phyloP scores from a whole-genome alignment of 2,888 invertebrate species.

The Tryphoninae sp. region DNA sequence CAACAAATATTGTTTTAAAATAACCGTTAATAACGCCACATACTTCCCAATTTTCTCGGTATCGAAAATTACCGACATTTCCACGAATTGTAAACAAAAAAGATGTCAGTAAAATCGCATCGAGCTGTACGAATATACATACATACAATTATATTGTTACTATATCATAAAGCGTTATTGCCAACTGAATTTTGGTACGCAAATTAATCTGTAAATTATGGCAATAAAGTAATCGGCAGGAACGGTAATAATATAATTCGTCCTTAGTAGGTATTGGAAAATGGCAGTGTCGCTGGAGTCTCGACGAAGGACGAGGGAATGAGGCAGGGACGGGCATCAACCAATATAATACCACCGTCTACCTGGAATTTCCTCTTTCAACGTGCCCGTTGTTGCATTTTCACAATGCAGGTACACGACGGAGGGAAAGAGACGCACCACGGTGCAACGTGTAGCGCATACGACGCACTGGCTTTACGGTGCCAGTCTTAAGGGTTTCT shows the following conservation, averaged over 20 bases:
- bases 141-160: conserved; percentile 9
- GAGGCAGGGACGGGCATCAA: neutral
- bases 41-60: conserved; percentile 11
- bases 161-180: neutral
- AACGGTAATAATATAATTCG: conserved; percentile 49
- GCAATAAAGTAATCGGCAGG: conserved; percentile 71
- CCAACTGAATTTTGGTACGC: conserved; percentile 46
- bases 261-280: conserved; percentile 3
- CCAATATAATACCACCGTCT: conserved; percentile 46
- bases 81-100: conserved; percentile 27
- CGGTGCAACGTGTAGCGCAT: conserved; percentile 20
- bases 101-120: conserved; percentile 22
- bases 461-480: conserved; percentile 21
- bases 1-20: conserved; percentile 3
- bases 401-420: conserved; percentile 42
- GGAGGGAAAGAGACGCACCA: neutral
- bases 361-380: conserved; percentile 46
- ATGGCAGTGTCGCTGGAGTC: conserved; percentile 39
- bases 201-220: conserved; percentile 72
- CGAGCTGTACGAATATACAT: neutral
- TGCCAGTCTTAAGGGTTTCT: neutral
- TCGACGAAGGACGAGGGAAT: conserved; percentile 11
- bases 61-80: conserved; percentile 8
- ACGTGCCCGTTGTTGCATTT: conserved; percentile 1
- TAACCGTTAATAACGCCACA: conserved; percentile 17